Evolutionary conservation across 2,888 invertebrate genomes (phyloP), one percentile per base, ranked within the genome.

Genomic region (Gibbula magus): DNA sequence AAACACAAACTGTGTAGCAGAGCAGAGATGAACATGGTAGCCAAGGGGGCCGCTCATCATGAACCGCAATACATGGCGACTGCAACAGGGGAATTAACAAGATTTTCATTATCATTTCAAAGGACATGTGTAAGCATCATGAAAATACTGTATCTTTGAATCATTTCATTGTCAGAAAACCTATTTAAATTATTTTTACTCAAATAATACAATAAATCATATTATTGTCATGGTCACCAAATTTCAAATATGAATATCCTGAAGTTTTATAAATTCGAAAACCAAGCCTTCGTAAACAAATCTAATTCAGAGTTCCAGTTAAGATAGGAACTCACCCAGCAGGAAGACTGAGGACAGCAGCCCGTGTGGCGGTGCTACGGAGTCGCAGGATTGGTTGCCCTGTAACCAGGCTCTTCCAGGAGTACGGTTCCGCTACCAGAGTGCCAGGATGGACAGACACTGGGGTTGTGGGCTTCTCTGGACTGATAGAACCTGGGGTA

Each of bases 321-420:
- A n/a, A n/a, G n/a, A n/a, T n/a, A 13, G n/a, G 10, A 16, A 82
- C 85, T 79, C 83, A 91, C 92, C 93, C 93, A 29, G 91, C 89
- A 54, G 92, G 92, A 18, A 93, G 89, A 79, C 87, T 91, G 10
- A 93, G 87, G 0, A 92, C 91, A 32, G 92, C 90, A 20, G 92
- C 88, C 73, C 89, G 86, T 20, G 90, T 90, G 18, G 90, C 91
- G 13, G 92, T 92, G 13, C 91, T 90, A 39, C 88, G 82, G 1
- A 92, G 83, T 22, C 91, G 83, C 25, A 92, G 87, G 52, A 92
- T 89, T 20, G 92, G 92, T 80, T 92, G 91, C 25, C 92, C 92
- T 16, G 90, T 91, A 3, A 91, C 90, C 32, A 93, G 83, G 75
- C 90, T 90, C 85, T 92, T 93, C 93, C 93, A 93, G n/a, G 92